A percentile compares a stretch with the other conserved stretches of the same genome.
Evolutionary conservation across 2,797 vertebrate species (phyloP).

Genomic region (Apodemus agrarius): DNA sequence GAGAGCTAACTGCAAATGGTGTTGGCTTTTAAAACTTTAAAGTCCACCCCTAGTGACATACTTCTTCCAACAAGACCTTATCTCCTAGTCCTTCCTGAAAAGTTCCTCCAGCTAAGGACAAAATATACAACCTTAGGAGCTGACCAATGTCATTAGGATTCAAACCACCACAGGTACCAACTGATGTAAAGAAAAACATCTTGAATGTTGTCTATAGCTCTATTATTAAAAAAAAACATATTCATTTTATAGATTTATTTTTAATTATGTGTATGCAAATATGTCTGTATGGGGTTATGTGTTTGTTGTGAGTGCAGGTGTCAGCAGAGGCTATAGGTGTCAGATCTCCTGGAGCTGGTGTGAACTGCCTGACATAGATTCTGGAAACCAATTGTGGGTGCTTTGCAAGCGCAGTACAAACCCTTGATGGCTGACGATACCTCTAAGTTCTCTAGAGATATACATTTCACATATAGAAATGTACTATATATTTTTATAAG

Average conservation of each 20-base stretch:
- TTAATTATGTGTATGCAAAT: background rate
- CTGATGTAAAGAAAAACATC: background rate
- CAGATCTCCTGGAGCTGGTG: background rate
- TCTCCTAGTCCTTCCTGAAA: background rate
- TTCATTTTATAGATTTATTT: background rate
- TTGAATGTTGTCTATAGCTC: background rate
- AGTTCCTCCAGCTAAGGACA: background rate
- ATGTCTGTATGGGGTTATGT: background rate
- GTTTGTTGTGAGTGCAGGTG: background rate
- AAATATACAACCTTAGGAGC: background rate
- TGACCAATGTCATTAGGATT: background rate
- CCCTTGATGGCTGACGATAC: background rate
- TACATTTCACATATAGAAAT: background rate
- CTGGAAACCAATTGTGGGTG: background rate
- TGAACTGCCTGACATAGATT: background rate
- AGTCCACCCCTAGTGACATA: too few species aligned
- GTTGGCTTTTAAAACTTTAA: background rate
- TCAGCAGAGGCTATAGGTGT: background rate
- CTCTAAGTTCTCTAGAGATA: background rate
- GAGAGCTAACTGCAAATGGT: background rate
- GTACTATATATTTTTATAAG: background rate
- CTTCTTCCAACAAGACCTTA: background rate
- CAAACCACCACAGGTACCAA: background rate
- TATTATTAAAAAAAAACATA: background rate
- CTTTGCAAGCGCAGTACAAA: background rate